Evolutionary conservation across 2,888 invertebrate species (phyloP).

Genomic region (Hyposoter dolosus): DNA sequence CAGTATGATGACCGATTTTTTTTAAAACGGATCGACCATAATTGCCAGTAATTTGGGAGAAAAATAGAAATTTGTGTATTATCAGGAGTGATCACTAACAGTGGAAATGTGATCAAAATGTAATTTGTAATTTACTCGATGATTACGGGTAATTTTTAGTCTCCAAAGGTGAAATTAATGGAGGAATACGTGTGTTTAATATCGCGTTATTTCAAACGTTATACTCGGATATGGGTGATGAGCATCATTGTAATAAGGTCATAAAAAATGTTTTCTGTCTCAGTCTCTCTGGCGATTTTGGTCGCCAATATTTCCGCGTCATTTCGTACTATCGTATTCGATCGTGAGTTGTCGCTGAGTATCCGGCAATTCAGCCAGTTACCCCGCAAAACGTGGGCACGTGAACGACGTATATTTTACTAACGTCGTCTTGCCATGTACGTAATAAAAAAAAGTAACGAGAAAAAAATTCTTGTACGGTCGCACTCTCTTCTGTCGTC

Average conservation of each 20-base stretch:
- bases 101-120: not conserved
- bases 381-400: slow-evolving; percentile 54
- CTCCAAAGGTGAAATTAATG: slow-evolving; percentile 38
- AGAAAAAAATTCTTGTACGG: slow-evolving; percentile 1
- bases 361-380: slow-evolving; percentile 69
- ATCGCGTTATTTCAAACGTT: not conserved
- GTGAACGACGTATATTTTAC: slow-evolving; percentile 55
- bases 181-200: slow-evolving; percentile 11
- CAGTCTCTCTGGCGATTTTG: slow-evolving; percentile 12
- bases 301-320: slow-evolving; percentile 59
- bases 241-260: slow-evolving; percentile 14
- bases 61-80: slow-evolving; percentile 28
- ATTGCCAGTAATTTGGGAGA: slow-evolving; percentile 1
- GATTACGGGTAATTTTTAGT: slow-evolving; percentile 27
- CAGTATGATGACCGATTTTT: not conserved
- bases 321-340: slow-evolving; percentile 54
- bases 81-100: not conserved
- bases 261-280: slow-evolving; percentile 8
- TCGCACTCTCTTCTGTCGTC: not conserved
- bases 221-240: slow-evolving; percentile 11
- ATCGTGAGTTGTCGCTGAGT: slow-evolving; percentile 59
- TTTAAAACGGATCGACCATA: not conserved
- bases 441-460: not conserved
- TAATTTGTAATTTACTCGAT: slow-evolving; percentile 31
- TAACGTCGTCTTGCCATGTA: not conserved